Percentiles rank a stretch among this genome's conserved stretches.
Evolutionary conservation across 2,888 invertebrate genomes (phyloP).

Genomic region (Leucophenga maculata): DNA sequence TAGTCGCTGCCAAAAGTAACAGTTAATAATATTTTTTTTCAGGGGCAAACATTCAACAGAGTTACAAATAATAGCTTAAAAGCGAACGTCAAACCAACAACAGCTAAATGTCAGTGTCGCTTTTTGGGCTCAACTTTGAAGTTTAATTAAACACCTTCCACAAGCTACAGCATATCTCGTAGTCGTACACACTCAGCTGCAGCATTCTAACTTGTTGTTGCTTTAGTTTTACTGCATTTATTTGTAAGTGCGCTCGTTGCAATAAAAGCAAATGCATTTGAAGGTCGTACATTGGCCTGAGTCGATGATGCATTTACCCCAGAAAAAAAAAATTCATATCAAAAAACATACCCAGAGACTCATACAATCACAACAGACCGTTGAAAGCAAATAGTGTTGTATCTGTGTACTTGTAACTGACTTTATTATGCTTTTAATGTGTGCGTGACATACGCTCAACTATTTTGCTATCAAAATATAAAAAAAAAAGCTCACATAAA

Average conservation of each 20-base stretch:
- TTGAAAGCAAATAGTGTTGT: slow-evolving; percentile 27
- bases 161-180: no score
- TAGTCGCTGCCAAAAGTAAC: not conserved
- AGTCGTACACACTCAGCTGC: slow-evolving; percentile 9
- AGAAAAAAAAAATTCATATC: slow-evolving; percentile 43
- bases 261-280: slow-evolving; percentile 43
- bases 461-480: no score
- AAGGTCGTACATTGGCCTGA: slow-evolving; percentile 67
- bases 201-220: slow-evolving; percentile 16
- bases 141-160: no score
- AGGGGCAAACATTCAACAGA: not conserved
- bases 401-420: slow-evolving; percentile 24
- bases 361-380: slow-evolving; percentile 19
- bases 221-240: slow-evolving; percentile 9
- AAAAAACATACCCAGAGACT: no score
- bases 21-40: not conserved
- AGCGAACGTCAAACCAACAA: not conserved
- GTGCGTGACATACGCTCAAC: not conserved
- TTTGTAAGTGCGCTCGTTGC: slow-evolving; percentile 27
- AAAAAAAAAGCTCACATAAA: no score
- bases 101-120: not conserved
- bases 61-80: not conserved
- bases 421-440: slow-evolving; percentile 1
- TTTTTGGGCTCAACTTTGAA: not conserved
- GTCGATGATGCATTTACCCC: slow-evolving; percentile 59